Evolutionary conservation across 2,888 invertebrate genomes (phyloP).

Genomic region (Lysandra coridon): DNA sequence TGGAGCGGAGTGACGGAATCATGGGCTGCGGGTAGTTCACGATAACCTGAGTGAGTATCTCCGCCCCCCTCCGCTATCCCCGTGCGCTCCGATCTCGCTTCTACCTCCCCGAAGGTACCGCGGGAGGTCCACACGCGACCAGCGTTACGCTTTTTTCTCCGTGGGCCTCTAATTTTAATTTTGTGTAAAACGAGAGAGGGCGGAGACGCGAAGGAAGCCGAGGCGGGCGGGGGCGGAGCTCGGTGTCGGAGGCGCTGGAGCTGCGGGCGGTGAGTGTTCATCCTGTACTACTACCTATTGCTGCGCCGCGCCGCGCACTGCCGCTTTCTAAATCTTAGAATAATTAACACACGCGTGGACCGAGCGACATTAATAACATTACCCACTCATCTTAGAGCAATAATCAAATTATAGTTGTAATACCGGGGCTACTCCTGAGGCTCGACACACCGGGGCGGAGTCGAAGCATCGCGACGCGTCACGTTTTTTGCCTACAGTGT

Average conservation of each 20-base stretch:
- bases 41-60: slow-evolving; percentile 67
- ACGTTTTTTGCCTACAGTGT: too few species aligned
- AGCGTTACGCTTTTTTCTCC: background rate
- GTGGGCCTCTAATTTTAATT: background rate
- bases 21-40: slow-evolving; percentile 62
- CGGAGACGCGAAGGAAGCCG: slow-evolving; percentile 40
- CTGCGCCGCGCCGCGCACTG: slow-evolving; percentile 22
- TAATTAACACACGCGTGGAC: background rate
- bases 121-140: background rate
- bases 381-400: too few species aligned
- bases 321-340: background rate
- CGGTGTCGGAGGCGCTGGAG: background rate
- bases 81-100: slow-evolving; percentile 43
- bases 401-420: too few species aligned
- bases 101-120: slow-evolving; percentile 5
- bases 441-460: too few species aligned
- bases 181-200: background rate
- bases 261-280: slow-evolving; percentile 77
- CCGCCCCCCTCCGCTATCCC: slow-evolving; percentile 35
- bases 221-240: slow-evolving; percentile 45
- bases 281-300: slow-evolving; percentile 63
- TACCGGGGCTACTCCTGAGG: too few species aligned
- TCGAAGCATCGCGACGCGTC: too few species aligned
- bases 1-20: slow-evolving; percentile 47
- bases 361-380: background rate